Percentiles rank a stretch among this genome's conserved stretches.
These are phyloP conservation scores for Leptopilina myrica DNA, from an alignment of 2,888 invertebrate species.

Conservation along the genomic window DNA sequence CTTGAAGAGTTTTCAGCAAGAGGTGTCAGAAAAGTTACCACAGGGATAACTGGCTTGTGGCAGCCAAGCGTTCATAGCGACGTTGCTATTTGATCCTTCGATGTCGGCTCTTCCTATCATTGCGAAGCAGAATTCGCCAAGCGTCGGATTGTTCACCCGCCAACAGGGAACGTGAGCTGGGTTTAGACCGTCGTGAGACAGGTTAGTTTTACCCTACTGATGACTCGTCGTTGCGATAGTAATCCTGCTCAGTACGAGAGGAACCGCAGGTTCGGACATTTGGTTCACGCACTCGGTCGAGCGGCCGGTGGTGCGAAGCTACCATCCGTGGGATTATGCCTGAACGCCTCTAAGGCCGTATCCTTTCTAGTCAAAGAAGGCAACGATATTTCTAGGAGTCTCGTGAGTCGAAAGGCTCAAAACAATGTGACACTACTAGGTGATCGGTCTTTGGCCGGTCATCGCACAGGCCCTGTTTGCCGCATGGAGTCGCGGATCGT, in stretches of 20 bases:
- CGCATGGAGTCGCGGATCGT: too few relatives aligned
- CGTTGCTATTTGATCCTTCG: constrained; percentile 85
- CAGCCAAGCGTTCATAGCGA: constrained; percentile 77
- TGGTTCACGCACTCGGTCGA: too few relatives aligned
- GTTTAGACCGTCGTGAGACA: constrained; percentile 67
- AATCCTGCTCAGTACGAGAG: too few relatives aligned
- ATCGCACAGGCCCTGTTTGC: too few relatives aligned
- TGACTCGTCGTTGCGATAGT: too few relatives aligned
- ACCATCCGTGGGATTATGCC: constrained; percentile 81
- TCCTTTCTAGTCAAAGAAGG: constrained; percentile 80
- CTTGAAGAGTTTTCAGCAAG: constrained; percentile 69
- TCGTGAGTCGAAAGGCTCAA: constrained; percentile 77
- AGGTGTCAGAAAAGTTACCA: constrained; percentile 48
- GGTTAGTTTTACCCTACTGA: constrained; percentile 63
- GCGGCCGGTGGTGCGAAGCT: constrained; percentile 78
- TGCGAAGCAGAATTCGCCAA: constrained; percentile 79
- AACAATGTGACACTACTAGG: constrained; percentile 76
- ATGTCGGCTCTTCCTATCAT: constrained; percentile 87
- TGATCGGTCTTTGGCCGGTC: constrained; percentile 48
- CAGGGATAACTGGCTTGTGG: too few relatives aligned
- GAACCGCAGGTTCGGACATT: too few relatives aligned
- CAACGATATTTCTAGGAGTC: constrained; percentile 76
- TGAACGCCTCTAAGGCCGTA: constrained; percentile 80
- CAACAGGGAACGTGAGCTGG: too few relatives aligned
- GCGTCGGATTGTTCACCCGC: constrained; percentile 73